These are phyloP conservation scores for Bubo scandiacus DNA, from an alignment of 2,113 vertebrate species.

Conservation along the genomic window DNA sequence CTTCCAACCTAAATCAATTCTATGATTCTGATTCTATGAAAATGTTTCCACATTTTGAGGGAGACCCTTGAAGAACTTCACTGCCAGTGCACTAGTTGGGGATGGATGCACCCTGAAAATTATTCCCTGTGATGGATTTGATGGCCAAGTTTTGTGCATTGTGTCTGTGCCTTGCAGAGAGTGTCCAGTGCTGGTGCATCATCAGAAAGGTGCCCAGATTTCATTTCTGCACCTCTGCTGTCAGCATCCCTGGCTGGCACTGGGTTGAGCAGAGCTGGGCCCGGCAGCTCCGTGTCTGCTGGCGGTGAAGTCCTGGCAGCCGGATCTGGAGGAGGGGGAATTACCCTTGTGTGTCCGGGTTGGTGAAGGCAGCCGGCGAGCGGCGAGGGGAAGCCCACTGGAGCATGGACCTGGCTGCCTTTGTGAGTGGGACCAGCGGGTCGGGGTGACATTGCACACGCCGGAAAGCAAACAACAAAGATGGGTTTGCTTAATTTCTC, in stretches of 20 bases:
- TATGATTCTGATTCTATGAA: not conserved
- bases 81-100: accelerated
- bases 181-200: not conserved
- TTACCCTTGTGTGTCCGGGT: not conserved
- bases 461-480: not conserved
- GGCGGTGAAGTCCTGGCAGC: not conserved
- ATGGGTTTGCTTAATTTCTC: not conserved
- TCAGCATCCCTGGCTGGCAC: not conserved
- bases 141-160: accelerated
- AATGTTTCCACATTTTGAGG: not conserved
- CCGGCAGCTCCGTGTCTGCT: accelerated
- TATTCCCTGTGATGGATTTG: not conserved
- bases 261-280: not conserved
- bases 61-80: not conserved
- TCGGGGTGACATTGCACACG: not conserved
- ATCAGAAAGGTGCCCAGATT: not conserved
- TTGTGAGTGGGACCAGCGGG: not conserved
- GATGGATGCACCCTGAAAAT: not conserved
- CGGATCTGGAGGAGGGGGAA: not conserved
- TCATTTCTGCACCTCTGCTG: not conserved
- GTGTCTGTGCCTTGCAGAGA: not conserved
- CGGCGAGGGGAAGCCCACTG: not conserved
- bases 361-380: not conserved
- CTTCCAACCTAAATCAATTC: not conserved
- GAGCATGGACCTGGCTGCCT: not conserved